phyloP scores from a whole-genome alignment of 2,888 invertebrate species.

The Orthosia gothica region DNA sequence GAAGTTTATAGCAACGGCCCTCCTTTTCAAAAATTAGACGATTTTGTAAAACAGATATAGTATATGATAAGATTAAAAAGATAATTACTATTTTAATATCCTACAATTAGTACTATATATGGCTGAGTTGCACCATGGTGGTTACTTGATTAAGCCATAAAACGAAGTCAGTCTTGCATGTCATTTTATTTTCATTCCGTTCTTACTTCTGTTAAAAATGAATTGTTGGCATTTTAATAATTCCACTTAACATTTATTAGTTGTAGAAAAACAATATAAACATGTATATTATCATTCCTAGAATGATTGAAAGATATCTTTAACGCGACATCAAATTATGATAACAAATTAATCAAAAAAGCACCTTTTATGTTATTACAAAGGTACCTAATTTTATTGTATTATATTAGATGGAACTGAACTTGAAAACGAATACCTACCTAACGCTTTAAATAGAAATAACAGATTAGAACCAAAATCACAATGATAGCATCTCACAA shows the following conservation, averaged over 20 bases:
- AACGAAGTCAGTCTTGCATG: conserved; percentile 56
- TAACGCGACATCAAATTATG: neutral
- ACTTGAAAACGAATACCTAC: neutral
- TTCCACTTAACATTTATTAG: conserved; percentile 34
- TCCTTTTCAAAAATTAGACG: neutral
- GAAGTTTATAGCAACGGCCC: neutral
- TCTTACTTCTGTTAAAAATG: conserved; percentile 31
- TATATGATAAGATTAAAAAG: conserved; percentile 31
- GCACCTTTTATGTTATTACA: neutral
- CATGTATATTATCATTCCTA: conserved; percentile 24
- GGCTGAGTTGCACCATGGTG: conserved; percentile 18
- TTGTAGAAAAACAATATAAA: conserved; percentile 27
- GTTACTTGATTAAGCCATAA: conserved; percentile 60
- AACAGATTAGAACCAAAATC: neutral
- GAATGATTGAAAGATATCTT: conserved; percentile 4
- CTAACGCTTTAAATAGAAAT: no score
- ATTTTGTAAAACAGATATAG: conserved; percentile 34
- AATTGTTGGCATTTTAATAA: conserved; percentile 51
- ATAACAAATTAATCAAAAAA: neutral
- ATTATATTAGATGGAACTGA: neutral
- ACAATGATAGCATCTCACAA: neutral
- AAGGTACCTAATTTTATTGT: neutral
- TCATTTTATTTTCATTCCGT: conserved; percentile 55
- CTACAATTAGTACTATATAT: conserved; percentile 35
- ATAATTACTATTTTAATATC: conserved; percentile 47